Evolutionary conservation across 2,888 invertebrate genomes (phyloP).

Genomic region (Diachrysia chrysitis): DNA sequence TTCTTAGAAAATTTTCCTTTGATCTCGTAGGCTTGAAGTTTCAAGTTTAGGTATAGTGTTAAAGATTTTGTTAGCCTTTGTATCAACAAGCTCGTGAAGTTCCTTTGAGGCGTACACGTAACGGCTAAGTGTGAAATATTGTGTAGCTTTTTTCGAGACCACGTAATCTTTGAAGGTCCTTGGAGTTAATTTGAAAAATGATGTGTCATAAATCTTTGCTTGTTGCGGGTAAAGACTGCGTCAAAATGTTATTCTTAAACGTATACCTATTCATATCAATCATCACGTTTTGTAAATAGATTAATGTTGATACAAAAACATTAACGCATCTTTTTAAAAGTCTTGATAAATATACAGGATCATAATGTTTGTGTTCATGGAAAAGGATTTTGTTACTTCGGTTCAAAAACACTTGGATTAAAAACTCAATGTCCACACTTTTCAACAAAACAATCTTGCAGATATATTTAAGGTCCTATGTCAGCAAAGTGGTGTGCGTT

Average conservation of each 20-base stretch:
- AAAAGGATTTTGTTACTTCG: too few relatives aligned
- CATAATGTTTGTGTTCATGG: too few relatives aligned
- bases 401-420: background rate
- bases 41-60: constrained; percentile 19
- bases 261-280: background rate
- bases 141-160: constrained; percentile 8
- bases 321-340: too few relatives aligned
- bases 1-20: constrained; percentile 32
- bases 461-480: constrained; percentile 49
- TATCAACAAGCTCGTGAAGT: constrained; percentile 23
- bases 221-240: background rate
- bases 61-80: constrained; percentile 26
- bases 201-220: background rate
- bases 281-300: background rate
- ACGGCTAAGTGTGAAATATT: constrained; percentile 43
- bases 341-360: too few relatives aligned
- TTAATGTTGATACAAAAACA: too few relatives aligned
- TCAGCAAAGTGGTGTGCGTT: constrained; percentile 66
- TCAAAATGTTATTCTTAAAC: background rate
- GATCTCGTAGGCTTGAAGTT: constrained; percentile 23
- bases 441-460: constrained; percentile 39
- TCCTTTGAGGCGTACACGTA: constrained; percentile 19
- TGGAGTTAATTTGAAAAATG: constrained; percentile 14
- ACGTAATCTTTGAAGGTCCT: constrained; percentile 18
- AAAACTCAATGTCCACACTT: constrained; percentile 26